Percentiles rank a stretch among this genome's conserved stretches.
phyloP scores from a whole-genome alignment of 2,113 vertebrate genomes.

The Penelope pileata region DNA sequence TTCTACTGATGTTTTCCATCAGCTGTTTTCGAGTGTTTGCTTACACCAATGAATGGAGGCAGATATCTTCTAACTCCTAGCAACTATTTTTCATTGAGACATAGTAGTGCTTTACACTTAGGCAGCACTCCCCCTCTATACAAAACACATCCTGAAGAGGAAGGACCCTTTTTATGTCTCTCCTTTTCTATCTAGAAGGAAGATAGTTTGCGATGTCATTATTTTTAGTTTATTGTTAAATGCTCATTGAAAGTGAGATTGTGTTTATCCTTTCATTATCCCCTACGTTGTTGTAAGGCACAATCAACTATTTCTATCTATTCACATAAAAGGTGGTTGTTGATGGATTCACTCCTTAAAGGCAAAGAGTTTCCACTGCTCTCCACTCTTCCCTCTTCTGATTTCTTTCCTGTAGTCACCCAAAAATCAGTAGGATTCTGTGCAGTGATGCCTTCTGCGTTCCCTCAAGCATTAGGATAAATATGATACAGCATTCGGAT shows the following conservation, averaged over 20 bases:
- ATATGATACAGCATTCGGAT: neutral
- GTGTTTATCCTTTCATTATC: neutral
- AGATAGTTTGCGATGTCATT: neutral
- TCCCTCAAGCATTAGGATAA: neutral
- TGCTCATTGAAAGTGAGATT: neutral
- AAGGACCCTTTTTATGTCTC: neutral
- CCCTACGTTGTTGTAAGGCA: neutral
- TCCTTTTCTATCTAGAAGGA: neutral
- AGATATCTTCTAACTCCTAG: neutral
- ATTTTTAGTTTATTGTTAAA: neutral
- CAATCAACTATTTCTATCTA: neutral
- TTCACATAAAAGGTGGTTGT: neutral
- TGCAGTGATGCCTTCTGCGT: neutral
- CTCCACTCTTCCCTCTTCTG: neutral
- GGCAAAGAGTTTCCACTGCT: neutral
- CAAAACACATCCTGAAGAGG: neutral
- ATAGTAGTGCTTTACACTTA: neutral
- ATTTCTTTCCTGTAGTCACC: neutral
- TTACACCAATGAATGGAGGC: neutral
- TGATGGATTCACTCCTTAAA: neutral
- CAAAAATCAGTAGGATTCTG: neutral
- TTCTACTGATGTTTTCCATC: neutral
- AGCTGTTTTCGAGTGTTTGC: neutral
- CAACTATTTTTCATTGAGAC: neutral
- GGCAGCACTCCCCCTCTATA: neutral